phyloP scores from a whole-genome alignment of 2,888 invertebrate species.

The Folsomia candida region DNA sequence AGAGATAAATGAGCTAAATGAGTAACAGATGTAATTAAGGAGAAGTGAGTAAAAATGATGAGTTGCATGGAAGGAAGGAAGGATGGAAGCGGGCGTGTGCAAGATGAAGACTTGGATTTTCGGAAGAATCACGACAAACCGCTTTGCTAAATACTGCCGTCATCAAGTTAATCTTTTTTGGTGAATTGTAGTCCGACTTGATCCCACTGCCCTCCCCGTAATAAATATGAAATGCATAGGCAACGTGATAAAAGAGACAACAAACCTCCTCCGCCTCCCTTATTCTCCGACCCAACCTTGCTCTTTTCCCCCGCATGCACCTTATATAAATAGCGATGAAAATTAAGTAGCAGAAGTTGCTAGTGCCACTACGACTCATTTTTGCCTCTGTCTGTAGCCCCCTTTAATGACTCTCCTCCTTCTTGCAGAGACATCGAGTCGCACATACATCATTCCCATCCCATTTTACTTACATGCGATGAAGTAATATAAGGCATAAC shows the following conservation, averaged over 20 bases:
- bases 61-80: too few relatives aligned
- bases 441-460: too few relatives aligned
- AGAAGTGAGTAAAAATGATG: too few relatives aligned
- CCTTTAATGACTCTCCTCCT: constrained; percentile 19
- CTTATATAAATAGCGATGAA: constrained; percentile 35
- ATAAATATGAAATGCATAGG: constrained; percentile 21
- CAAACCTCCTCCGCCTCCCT: constrained; percentile 1
- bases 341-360: constrained; percentile 47
- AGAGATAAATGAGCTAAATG: too few relatives aligned
- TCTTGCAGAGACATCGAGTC: neutral
- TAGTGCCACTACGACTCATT: constrained; percentile 33
- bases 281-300: constrained; percentile 23
- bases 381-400: constrained; percentile 13
- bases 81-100: too few relatives aligned
- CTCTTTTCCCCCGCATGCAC: constrained; percentile 25
- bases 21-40: too few relatives aligned
- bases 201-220: constrained; percentile 6
- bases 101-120: too few relatives aligned
- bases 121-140: too few relatives aligned
- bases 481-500: too few relatives aligned
- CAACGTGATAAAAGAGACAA: constrained; percentile 10
- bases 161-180: neutral
- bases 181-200: constrained; percentile 12
- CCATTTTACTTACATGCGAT: too few relatives aligned
- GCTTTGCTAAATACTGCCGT: constrained; percentile 2